phyloP scores from a whole-genome alignment of 2,797 vertebrate genomes.

The Rhodeus uyekii region DNA sequence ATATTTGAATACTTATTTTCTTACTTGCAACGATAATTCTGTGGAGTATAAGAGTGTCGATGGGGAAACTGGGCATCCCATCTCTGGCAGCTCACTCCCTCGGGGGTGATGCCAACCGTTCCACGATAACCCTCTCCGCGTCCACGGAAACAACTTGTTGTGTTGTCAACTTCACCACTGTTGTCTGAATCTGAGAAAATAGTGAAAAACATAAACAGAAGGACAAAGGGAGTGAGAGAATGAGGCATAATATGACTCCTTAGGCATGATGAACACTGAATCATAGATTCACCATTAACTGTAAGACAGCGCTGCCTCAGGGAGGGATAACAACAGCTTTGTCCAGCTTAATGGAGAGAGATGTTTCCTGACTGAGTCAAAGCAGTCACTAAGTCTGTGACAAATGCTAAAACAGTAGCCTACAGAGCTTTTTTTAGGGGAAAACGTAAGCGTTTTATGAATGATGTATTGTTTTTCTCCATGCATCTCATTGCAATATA shows the following conservation, averaged over 20 bases:
- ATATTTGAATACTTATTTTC: constrained; percentile 61
- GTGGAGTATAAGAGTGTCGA: constrained; percentile 87
- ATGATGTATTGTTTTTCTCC: constrained; percentile 7
- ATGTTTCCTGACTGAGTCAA: constrained; percentile 54
- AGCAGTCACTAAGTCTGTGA: constrained; percentile 37
- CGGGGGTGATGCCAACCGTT: constrained; percentile 79
- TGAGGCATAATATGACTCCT: constrained; percentile 37
- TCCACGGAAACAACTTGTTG: constrained; percentile 80
- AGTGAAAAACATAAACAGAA: constrained; percentile 32
- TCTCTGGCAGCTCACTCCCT: constrained; percentile 87
- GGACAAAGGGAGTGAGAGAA: constrained; percentile 9
- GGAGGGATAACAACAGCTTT: constrained; percentile 33
- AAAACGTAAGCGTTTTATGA: not conserved
- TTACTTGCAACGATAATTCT: constrained; percentile 98
- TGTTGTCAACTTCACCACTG: constrained; percentile 74
- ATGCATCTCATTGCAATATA: constrained; percentile 18
- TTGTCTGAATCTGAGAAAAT: constrained; percentile 65
- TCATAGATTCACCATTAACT: constrained; percentile 42
- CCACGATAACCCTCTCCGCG: constrained; percentile 91
- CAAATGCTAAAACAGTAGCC: constrained; percentile 44
- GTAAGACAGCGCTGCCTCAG: constrained; percentile 18
- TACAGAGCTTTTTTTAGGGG: constrained; percentile 29
- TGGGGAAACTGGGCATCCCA: constrained; percentile 97
- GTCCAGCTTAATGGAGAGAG: constrained; percentile 28
- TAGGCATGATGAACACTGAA: constrained; percentile 48